Evolutionary conservation across 35 echinoderm and acorn worm genomes (phyloP).

Genomic region (Diadema setosum): DNA sequence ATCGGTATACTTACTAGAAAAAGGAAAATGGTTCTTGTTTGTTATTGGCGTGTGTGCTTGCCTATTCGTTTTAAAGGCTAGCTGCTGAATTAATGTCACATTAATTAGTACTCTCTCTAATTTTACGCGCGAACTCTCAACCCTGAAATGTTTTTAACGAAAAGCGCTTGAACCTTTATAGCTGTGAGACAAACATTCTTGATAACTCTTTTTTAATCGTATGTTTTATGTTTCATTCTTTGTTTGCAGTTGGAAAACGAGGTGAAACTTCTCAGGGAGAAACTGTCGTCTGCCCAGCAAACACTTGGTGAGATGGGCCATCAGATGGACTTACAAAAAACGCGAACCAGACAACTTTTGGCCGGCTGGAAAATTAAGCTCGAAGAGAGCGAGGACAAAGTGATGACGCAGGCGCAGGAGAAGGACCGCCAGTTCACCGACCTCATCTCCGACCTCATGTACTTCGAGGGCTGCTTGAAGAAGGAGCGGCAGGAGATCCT

Average conservation of each 20-base stretch:
- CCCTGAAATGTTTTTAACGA: no score
- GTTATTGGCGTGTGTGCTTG: no score
- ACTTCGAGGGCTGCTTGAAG: constrained; percentile 72
- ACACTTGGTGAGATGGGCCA: constrained; percentile 41
- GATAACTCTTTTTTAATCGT: no score
- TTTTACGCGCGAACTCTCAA: no score
- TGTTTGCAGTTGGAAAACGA: constrained; percentile 44
- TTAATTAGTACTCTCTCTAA: no score
- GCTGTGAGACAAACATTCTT: no score
- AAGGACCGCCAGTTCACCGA: constrained; percentile 70
- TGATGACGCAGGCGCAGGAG: constrained; percentile 41
- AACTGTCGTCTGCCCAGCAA: constrained; percentile 21
- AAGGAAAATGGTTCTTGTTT: no score
- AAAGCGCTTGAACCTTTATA: no score
- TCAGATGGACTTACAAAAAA: constrained; percentile 62
- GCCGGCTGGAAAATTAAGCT: constrained; percentile 63
- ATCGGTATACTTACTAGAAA: no score
- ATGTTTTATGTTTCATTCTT: neutral
- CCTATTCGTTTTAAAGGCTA: no score
- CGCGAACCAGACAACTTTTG: constrained; percentile 61
- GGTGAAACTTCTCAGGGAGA: constrained; percentile 31
- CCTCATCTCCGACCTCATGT: constrained; percentile 72
- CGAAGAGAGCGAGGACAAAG: constrained; percentile 60
- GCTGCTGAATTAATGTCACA: no score
- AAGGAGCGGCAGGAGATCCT: constrained; percentile 17